Conservation (phyloP, 1,140 invertebrate genomes). For the Lamellibrachia luymesi region DNA sequence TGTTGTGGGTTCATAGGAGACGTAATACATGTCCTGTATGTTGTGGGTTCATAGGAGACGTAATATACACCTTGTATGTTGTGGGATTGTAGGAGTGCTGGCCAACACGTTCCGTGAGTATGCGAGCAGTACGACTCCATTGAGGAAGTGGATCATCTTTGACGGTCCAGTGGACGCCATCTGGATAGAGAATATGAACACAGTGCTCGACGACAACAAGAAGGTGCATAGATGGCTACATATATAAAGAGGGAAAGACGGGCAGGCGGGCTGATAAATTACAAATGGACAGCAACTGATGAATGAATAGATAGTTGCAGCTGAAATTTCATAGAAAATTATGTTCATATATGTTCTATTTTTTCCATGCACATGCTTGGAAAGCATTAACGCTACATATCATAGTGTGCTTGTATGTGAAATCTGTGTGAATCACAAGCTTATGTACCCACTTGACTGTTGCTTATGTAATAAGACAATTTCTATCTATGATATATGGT, state of each 20-base stretch:
- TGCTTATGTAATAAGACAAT: background rate
- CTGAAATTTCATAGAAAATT: no score
- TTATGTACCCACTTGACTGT: background rate
- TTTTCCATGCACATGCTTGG: no score
- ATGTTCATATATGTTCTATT: no score
- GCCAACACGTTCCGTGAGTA: conserved; percentile 57
- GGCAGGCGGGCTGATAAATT: no score
- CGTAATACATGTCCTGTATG: background rate
- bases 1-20: background rate
- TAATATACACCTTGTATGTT: background rate
- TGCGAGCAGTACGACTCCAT: conserved; percentile 46
- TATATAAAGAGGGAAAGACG: no score
- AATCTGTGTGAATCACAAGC: background rate
- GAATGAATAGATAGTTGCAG: no score
- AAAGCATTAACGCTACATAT: background rate
- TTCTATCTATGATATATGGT: background rate
- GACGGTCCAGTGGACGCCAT: conserved; percentile 58
- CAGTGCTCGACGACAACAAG: conserved; percentile 58
- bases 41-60: background rate
- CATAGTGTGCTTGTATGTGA: background rate
- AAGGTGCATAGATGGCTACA: conserved; percentile 40
- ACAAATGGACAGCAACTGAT: no score
- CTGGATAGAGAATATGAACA: conserved; percentile 60
- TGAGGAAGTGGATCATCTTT: conserved; percentile 61
- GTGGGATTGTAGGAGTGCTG: conserved; percentile 61